These are phyloP conservation scores for Esperia sulphurella DNA, from an alignment of 2,888 invertebrate genomes.

Conservation along the genomic window DNA sequence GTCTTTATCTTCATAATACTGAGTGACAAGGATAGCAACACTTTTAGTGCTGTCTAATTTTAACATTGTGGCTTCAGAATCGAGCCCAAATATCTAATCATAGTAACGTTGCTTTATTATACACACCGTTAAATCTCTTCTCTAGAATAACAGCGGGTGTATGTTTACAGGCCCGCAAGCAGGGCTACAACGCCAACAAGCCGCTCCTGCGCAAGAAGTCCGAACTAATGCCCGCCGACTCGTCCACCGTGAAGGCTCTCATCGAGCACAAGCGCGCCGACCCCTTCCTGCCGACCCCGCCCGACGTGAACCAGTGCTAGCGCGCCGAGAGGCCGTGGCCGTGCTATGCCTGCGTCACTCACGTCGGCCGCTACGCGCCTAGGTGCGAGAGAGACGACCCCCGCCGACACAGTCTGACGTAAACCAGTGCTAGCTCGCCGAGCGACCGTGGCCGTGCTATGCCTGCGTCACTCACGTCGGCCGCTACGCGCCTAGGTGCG, in stretches of 20 bases:
- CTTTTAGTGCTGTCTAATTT: too few species aligned
- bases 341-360: neutral
- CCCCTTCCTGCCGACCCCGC: conserved; percentile 91
- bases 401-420: neutral
- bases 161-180: conserved; percentile 74
- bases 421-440: conserved; percentile 2
- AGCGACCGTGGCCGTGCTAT: too few species aligned
- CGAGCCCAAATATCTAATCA: too few species aligned
- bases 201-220: conserved; percentile 96
- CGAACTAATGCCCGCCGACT: conserved; percentile 93
- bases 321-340: conserved; percentile 25
- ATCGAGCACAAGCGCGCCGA: conserved; percentile 96
- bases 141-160: conserved; percentile 21
- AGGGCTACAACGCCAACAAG: conserved; percentile 85
- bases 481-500: conserved; percentile 59
- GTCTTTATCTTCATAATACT: too few species aligned
- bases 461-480: too few species aligned
- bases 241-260: conserved; percentile 93
- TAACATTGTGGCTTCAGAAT: too few species aligned
- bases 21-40: too few species aligned
- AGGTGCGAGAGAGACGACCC: neutral
- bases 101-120: neutral
- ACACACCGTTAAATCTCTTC: conserved; percentile 46
- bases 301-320: conserved; percentile 93
- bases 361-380: neutral